Base-by-base conservation (phyloP, 2,113 vertebrate genomes). In the Excalfactoria chinensis region DNA sequence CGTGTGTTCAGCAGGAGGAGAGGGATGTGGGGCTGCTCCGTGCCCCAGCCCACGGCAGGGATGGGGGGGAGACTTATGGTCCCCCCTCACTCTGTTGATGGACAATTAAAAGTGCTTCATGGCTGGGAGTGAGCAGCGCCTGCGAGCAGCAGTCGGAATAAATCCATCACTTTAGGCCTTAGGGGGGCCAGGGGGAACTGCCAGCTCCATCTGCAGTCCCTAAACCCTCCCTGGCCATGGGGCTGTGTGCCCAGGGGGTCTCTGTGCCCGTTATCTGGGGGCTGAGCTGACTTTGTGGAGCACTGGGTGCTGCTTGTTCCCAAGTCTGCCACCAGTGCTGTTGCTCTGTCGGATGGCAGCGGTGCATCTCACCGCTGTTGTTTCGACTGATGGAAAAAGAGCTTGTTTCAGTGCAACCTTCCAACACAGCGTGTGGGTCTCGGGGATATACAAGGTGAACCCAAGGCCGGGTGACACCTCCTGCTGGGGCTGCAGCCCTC, bases 1-100 rank as follows among this genome's bases (percentile, higher is more conserved):
- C 5, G 72, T 48, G 2, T 4, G 64, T 32, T 35, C 13, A 10
- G 35, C 5, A 4, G 8, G 8, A 14, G 25, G 43, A 37, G 34
- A 6, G 32, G 55, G 55, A 32, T 19, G 28, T 32, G 55, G 55
- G 55, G 55, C 30, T 32, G 30, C 55, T 32, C 30, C 30, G 53
- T 32, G 30, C 17, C 17, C 53, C 53, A 32, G 30, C 53, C 30
- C 53, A 16, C 26, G 9, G 55, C 32, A 32, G 32, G 55, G 32
- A 20, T n/a, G 30, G 55, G 30, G 32, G 67, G 83, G n/a, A 78
- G 92, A 91, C 89, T 90, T 91, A 93, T 14, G 1, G 74, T 28
- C 32, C 78, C 49, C 84, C 48, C 66, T 72, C 46, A 83, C 56
- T 88, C 90, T 7, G 72, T 84, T 84, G 84, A 59, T 84, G 92